Percentiles rank a stretch among this genome's conserved stretches.
These are phyloP conservation scores for Mugil cephalus DNA, from an alignment of 2,113 vertebrate species.

Conservation along the genomic window DNA sequence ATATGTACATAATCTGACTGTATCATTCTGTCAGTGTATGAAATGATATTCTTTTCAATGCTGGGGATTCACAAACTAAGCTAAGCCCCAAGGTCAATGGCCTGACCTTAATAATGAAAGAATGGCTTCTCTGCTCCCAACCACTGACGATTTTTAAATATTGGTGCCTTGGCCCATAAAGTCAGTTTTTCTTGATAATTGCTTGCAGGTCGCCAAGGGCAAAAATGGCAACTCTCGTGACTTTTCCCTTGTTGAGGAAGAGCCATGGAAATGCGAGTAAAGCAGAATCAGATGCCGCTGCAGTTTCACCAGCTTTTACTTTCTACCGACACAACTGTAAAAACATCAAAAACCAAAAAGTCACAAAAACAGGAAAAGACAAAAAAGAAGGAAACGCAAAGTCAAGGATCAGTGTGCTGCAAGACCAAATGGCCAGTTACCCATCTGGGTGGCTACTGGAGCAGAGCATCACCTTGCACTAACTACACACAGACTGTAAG, in stretches of 20 bases:
- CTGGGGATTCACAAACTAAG: conserved; percentile 27
- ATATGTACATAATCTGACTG: conserved; percentile 26
- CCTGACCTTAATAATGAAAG: conserved; percentile 43
- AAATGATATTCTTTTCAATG: conserved; percentile 17
- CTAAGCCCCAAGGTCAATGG: conserved; percentile 25
- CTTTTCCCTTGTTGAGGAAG: conserved; percentile 92
- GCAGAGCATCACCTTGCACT: conserved; percentile 24
- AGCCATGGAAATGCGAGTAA: conserved; percentile 93
- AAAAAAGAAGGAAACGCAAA: conserved; percentile 20
- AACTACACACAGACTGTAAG: conserved; percentile 40
- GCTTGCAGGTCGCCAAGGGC: conserved; percentile 96
- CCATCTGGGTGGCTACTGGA: conserved; percentile 27
- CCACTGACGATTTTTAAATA: conserved; percentile 57
- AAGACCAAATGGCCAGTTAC: conserved; percentile 20
- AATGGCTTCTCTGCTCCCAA: conserved; percentile 84
- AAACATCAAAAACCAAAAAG: conserved; percentile 27
- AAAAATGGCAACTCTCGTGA: conserved; percentile 93
- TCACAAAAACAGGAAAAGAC: conserved; percentile 17
- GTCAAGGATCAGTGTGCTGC: conserved; percentile 24
- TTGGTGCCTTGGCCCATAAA: conserved; percentile 84
- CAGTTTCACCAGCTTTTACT: conserved; percentile 81
- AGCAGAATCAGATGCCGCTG: conserved; percentile 84
- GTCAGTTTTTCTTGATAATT: conserved; percentile 90
- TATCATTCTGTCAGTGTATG: conserved; percentile 17
- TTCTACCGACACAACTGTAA: conserved; percentile 58